Percentiles rank a stretch among this genome's conserved stretches.
Evolutionary conservation across 2,113 vertebrate genomes (phyloP).

Genomic region (Muntiacus muntjak): DNA sequence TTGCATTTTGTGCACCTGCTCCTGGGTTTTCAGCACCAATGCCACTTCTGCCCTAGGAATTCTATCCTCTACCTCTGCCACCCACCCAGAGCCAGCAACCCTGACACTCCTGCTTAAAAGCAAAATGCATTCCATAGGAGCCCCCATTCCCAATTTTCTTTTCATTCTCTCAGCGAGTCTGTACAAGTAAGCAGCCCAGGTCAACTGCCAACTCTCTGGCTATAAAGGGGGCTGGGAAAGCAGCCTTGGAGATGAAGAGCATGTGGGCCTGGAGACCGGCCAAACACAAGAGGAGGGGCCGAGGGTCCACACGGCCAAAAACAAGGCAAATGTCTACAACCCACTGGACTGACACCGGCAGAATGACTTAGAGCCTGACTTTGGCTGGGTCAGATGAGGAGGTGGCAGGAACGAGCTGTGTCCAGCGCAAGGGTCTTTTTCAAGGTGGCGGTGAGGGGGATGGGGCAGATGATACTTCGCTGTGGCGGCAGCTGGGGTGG

Average conservation of each 20-base stretch:
- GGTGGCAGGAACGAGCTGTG: not conserved
- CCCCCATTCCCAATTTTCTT: not conserved
- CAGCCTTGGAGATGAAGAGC: not conserved
- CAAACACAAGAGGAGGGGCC: not conserved
- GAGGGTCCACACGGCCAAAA: fast-evolving
- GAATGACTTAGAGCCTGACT: not conserved
- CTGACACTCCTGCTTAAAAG: not conserved
- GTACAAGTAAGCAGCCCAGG: not conserved
- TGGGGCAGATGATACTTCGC: not conserved
- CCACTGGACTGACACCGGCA: too few relatives aligned
- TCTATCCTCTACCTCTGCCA: not conserved
- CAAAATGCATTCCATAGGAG: not conserved
- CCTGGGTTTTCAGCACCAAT: not conserved
- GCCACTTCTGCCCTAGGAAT: not conserved
- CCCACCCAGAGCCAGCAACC: not conserved
- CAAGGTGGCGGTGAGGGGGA: fast-evolving
- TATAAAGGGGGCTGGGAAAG: not conserved
- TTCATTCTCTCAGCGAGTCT: not conserved
- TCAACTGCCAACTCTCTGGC: not conserved
- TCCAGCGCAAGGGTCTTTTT: not conserved
- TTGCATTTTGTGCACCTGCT: not conserved
- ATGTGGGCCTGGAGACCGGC: fast-evolving
- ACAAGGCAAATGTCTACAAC: not conserved
- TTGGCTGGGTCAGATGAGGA: not conserved
- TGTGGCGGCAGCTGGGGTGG: not conserved